Base-by-base conservation (phyloP, 2,797 vertebrate genomes). In the Neosalanx taihuensis region DNA sequence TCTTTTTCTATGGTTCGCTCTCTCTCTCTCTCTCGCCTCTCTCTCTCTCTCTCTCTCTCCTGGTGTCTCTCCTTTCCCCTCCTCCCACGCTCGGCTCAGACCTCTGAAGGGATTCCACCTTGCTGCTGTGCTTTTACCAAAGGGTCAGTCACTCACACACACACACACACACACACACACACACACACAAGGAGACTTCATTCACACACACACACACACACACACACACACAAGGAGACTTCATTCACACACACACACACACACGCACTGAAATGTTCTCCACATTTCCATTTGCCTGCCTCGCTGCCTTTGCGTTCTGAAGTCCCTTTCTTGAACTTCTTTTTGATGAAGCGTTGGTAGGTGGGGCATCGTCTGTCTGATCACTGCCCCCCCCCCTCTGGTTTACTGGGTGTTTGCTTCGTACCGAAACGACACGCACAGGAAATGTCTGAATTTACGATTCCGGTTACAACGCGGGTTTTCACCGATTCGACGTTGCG, bases 301-400 rank as follows among this genome's bases (percentile, higher is more conserved):
- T 6, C 76, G 66, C 86, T 85, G 41, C 85, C 84, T 26, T 89
- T 87, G 76, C 84, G 84, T 86, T 90, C 89, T 80, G 81, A 80
- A 84, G 82, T 86, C 83, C 76, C 79, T 41, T 78, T 79, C 82
- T 91, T 87, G 84, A 92, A 90, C 86, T 90, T 87, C 85, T 89
- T 91, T 89, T 90, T 92, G 89, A 91, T 91, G 87, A 92, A 92
- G 89, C 91, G 90, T 93, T 93, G 91, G 86, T 87, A 88, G 89
- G 90, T 90, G 88, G 85, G 88, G 90, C 85, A 73, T 77, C 68
- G 88, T 89, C 88, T 89, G 72, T 70, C 66, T 89, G 90, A 91
- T 91, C 91, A 89, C 84, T 80, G 67, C 79, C 81, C 5, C 73
- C 79, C 81, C 5, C 73, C 63, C 64, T 72, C 77, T 81, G 74